Evolutionary conservation across 2,797 vertebrate genomes (phyloP).

Genomic region (Taenioides sp.): DNA sequence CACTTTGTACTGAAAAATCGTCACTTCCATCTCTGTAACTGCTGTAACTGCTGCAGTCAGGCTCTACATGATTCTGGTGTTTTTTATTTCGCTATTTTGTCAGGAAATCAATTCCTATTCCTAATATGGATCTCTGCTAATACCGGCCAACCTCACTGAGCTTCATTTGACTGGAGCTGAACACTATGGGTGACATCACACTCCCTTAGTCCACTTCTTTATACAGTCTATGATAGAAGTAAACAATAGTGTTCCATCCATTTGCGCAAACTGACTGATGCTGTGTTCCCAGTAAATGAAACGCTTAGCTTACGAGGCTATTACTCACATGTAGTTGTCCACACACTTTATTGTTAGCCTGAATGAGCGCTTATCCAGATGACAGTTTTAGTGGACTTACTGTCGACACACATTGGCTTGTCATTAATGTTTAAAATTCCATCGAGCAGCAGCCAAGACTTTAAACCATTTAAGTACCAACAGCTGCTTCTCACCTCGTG

Average conservation of each 20-base stretch:
- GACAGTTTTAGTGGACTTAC: constrained; percentile 20
- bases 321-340: background rate
- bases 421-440: constrained; percentile 21
- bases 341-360: constrained; percentile 9
- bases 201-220: no score
- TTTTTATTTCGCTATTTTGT: no score
- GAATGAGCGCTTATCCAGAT: constrained; percentile 3
- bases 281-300: background rate
- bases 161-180: no score
- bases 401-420: constrained; percentile 12
- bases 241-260: no score
- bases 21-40: no score
- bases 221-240: background rate
- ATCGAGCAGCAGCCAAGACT: constrained; percentile 13
- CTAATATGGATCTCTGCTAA: no score
- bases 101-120: no score
- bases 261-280: background rate
- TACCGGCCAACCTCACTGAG: no score
- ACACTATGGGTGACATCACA: no score
- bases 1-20: no score
- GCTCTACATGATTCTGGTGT: no score
- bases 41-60: no score
- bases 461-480: constrained; percentile 7
- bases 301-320: background rate
- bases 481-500: constrained; percentile 22